These are phyloP conservation scores for Sphaeridia pumilis DNA, from an alignment of 2,888 invertebrate genomes.

Conservation along the genomic window DNA sequence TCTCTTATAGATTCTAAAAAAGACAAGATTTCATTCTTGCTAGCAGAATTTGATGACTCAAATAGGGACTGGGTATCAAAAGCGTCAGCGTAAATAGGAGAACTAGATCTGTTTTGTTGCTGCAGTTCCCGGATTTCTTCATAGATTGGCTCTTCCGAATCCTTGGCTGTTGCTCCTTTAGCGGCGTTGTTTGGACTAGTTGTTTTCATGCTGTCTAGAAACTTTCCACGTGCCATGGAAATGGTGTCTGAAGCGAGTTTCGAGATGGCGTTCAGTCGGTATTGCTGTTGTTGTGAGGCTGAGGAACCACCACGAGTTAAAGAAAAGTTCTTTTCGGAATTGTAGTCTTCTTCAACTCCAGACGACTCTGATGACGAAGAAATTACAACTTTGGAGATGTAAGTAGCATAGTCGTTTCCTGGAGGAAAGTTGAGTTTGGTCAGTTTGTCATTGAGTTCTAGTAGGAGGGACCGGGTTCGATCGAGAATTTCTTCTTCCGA, in stretches of 20 bases:
- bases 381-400: slow-evolving; percentile 29
- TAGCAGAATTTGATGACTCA: slow-evolving; percentile 59
- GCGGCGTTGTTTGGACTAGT: slow-evolving; percentile 9
- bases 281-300: slow-evolving; percentile 24
- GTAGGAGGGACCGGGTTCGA: slow-evolving; percentile 27
- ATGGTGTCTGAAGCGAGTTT: slow-evolving; percentile 31
- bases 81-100: slow-evolving; percentile 35
- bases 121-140: slow-evolving; percentile 34
- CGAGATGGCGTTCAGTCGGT: slow-evolving; percentile 24
- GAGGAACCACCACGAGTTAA: slow-evolving; percentile 11
- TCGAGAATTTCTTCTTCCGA: slow-evolving; percentile 22
- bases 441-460: slow-evolving; percentile 34
- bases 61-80: slow-evolving; percentile 45
- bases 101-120: slow-evolving; percentile 52
- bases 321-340: slow-evolving; percentile 34
- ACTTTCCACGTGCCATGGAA: slow-evolving; percentile 35
- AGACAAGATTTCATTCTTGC: slow-evolving; percentile 78
- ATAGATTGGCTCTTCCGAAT: slow-evolving; percentile 34
- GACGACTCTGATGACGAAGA: slow-evolving; percentile 30
- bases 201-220: slow-evolving; percentile 34
- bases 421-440: slow-evolving; percentile 26
- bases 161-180: background rate
- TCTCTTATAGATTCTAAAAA: slow-evolving; percentile 75
- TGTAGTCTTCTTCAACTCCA: slow-evolving; percentile 36
- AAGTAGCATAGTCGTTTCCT: slow-evolving; percentile 22